Evolutionary conservation across 1,140 invertebrate species (phyloP), one percentile per base, ranked within the genome.

Genomic region (Dryas iulia): DNA sequence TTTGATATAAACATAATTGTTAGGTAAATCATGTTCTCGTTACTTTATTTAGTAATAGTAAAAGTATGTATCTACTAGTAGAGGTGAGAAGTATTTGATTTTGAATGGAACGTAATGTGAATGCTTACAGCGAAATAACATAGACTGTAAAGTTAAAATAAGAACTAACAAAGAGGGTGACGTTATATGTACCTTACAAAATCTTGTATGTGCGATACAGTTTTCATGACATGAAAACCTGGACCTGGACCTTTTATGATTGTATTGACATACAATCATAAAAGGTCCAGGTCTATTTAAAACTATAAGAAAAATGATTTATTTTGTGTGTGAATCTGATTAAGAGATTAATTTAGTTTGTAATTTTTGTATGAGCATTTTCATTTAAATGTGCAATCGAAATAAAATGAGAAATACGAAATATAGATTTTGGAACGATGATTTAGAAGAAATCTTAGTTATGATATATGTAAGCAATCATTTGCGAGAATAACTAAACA

Each of bases 41-140:
- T 31, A 31, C 30, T 11, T 31, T 31, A 31, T 84, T 24, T 77
- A 84, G 84, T 69, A 11, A 72, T 71, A 64, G 21, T 84, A 59
- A 73, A 54, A 14, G 84, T 87, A 89, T 57, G 69, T 87, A 52
- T 81, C 85, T 6, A 87, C 87, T 10, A 78, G 79, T 8, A 74
- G 81, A 26, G 87, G 87, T 18, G 82, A 83, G 56, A 73, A 72
- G 18, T 74, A 77, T 47, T 69, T 89, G 47, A 69, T 87, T 12
- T 25, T 89, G 8, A 67, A 84, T 25, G 87, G 83, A 6, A 82
- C 70, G 0, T 82, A 81, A 61, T 89, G 86, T 86, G 33, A 59
- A 3, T 89, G 87, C 59, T 88, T 83, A 5, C 73, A 81, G 10
- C 66, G 71, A 24, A 88, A 82, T 67, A 66, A 39, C 5, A 24